Base-by-base conservation (phyloP, 2,888 invertebrate genomes). In the Pseudococcus viburni region DNA sequence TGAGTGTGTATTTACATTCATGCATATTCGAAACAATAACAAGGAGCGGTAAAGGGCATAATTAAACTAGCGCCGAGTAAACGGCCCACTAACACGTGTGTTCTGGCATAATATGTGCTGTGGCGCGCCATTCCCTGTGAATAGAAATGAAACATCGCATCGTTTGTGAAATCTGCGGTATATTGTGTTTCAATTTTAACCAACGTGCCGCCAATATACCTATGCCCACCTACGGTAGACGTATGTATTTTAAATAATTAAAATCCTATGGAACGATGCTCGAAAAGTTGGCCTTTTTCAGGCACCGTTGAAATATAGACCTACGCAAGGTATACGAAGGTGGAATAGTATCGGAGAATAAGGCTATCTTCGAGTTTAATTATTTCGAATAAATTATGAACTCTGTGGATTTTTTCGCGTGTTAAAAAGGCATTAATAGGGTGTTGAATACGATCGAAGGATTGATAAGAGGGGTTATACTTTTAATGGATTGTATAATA, bases 391-490 rank as follows among this genome's bases (percentile, higher is more conserved):
- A 64, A 64, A 64, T 22, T 64, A 64, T 22, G 42, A 42, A 19
- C 9, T 33, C 64, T 19, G 64, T 22, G 64, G 17, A n/a, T 12
- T 22, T 77, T 39, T 77, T 77, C 17, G 77, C 77, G 77, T 77
- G 77, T 77, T 77, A 39, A 77, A 77, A 42, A 77, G 77, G n/a
- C 39, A 77, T 77, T 77, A 39, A 39, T 77, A 39, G 33, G 77
- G 77, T n/a, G 77, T 39, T 17, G 39, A 77, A 77, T 77, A 17
- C 7, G 77, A 77, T 77, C 77, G 17, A 2, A 17, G 9, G 17
- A 77, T 77, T 77, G 77, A 77, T 77, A 77, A 77, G 39, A 77
- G 17, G 77, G 39, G 33, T 77, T 17, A 39, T 19, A 33, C 1
- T 77, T 39, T 77, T 77, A 77, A 77, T 77, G 17, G 39, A 77